Conservation (phyloP, 2,113 vertebrate genomes). For the Ramphastos sulfuratus region DNA sequence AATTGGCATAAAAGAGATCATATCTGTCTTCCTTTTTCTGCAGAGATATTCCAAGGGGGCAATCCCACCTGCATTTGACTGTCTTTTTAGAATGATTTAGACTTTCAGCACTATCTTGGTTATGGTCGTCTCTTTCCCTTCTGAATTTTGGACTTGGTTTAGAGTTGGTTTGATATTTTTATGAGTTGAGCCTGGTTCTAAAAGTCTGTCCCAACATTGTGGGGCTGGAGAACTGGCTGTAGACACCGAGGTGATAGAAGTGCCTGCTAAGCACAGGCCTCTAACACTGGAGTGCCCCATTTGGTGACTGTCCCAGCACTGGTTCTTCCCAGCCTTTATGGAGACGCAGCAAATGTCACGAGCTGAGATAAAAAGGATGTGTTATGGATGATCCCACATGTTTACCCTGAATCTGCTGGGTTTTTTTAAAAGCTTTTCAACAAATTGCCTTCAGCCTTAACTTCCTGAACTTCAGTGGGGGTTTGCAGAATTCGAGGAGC, state of each 20-base stretch:
- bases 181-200: not conserved
- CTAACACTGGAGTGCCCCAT: not conserved
- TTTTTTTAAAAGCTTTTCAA: not conserved
- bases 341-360: not conserved
- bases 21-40: not conserved
- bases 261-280: not conserved
- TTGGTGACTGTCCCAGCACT: not conserved
- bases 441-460: not conserved
- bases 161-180: not conserved
- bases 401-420: not conserved
- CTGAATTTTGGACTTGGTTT: not conserved
- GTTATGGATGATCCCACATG: not conserved
- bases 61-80: not conserved
- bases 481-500: not conserved
- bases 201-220: not conserved
- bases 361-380: not conserved
- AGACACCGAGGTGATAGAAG: not conserved
- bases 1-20: not conserved
- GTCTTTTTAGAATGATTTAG: not conserved
- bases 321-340: constrained; percentile 5
- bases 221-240: not conserved
- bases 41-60: not conserved
- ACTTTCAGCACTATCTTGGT: not conserved
- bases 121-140: not conserved
- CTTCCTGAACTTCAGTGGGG: not conserved